Base-by-base conservation (phyloP, 2,888 invertebrate genomes). In the Monopis laevigella region DNA sequence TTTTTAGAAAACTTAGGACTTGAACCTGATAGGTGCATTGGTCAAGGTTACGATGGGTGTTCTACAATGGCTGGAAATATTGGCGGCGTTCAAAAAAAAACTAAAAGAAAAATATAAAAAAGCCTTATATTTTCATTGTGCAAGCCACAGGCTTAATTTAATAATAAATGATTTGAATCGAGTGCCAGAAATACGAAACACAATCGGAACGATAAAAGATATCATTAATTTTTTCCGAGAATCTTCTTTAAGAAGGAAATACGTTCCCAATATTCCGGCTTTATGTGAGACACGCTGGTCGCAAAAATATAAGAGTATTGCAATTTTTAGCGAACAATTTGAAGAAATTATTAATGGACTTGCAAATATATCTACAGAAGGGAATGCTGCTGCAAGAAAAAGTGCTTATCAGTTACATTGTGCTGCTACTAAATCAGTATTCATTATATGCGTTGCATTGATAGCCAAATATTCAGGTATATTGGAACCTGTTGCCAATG, bases 21-120 rank as follows among this genome's bases (percentile, higher is more conserved):
- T 16, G 39, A 45, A 26, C 17, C 40, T 12, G 24, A 46, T 35
- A 48, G 46, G 39, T 44, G 45, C 26, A 42, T 53, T 32, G 50
- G 49, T 14, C 45, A 46, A 43, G 51, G 50, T 1, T 53, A 46
- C 46, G 51, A 53, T 46, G 53, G 50, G 13, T 53, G 52, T 45
- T 51, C 51, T 17, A 47, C 51, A 8, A 51, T 50, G 47, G 40
- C 50, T 21, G 50, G 52, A 29, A 45, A 45, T 42, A 39, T 40
- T 11, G 45, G 42, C 16, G 51, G 49, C 16, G 51, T 52, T 19
- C 43, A 46, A 39, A 39, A 41, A 39, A n/a, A 21, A 21, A 19
- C 34, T 41, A 14, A 41, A 35, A 26, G 34, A 40, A 13, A 48
- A 39, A 16, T 43, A 45, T 43, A 36, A 35, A 43, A 42, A 32